Evolutionary conservation across 2,113 vertebrate species (phyloP), one percentile per base, ranked within the genome.

Genomic region (Centropristis striata): DNA sequence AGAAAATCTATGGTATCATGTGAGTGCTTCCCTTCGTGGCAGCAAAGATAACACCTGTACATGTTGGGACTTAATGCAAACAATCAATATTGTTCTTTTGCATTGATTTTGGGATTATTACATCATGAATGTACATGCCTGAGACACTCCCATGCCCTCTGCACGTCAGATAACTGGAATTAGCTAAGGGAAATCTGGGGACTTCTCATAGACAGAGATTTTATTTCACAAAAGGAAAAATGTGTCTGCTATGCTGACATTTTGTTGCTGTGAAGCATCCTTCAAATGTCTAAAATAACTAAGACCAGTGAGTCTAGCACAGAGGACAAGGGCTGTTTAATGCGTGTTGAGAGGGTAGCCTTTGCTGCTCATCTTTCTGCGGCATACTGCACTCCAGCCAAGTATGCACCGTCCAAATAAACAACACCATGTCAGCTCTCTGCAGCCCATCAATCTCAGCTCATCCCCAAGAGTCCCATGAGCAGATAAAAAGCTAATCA

Each of bases 401-500:
- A 88, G 80, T 75, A 80, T 60, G 55, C 82, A 47, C 13, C 37
- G 14, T 83, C 83, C 71, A 83, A 89, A 91, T 86, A 92, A 91
- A 94, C 83, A 89, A 51, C 79, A 75, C 63, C 73, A 44, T 77
- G 85, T 84, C 78, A 72, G 57, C 79, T 61, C 54, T 78, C 59
- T 51, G 64, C 83, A 75, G 70, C 54, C 80, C 90, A 93, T 95
- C 91, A 86, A 90, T 94, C 91, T 88, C 59, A 8, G 46, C 13
- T 67, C 83, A 54, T 84, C 81, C 89, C 66, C n/a, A 11, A 71
- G 86, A 90, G 88, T 84, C 86, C 66, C 47, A 27, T 75, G 84
- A 93, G 87, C 81, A 90, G 90, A 93, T 94, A 93, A 91, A 93
- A 93, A 92, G 87, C 89, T 92, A 92, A 94, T 93, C 90, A 92